phyloP scores from a whole-genome alignment of 2,888 invertebrate genomes.

The Cosmia trapezina region DNA sequence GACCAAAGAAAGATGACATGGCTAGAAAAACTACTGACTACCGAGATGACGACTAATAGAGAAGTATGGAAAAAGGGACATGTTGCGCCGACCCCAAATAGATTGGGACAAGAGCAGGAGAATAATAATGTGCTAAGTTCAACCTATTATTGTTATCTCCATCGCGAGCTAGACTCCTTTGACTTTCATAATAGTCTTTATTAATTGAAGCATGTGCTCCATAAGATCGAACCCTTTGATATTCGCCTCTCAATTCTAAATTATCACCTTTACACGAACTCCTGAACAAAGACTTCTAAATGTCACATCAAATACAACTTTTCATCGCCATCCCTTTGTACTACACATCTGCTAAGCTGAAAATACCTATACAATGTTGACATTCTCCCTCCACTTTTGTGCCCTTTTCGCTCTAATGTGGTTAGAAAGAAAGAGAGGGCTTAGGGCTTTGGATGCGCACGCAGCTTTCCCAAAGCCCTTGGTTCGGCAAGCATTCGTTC shows the following conservation, averaged over 20 bases:
- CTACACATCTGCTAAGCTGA: slow-evolving; percentile 72
- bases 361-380: slow-evolving; percentile 71
- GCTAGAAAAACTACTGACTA: too few relatives aligned
- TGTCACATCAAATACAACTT: slow-evolving; percentile 68
- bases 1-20: too few relatives aligned
- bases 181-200: too few relatives aligned
- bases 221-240: slow-evolving; percentile 20
- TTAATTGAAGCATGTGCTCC: slow-evolving; percentile 10
- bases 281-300: slow-evolving; percentile 59
- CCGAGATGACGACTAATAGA: too few relatives aligned
- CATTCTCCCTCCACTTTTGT: slow-evolving; percentile 66
- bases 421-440: slow-evolving; percentile 53
- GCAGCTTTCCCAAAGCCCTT: slow-evolving; percentile 70
- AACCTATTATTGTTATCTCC: too few relatives aligned
- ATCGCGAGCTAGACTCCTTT: too few relatives aligned
- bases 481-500: slow-evolving; percentile 36
- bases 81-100: too few relatives aligned
- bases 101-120: too few relatives aligned
- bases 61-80: too few relatives aligned
- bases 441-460: slow-evolving; percentile 71
- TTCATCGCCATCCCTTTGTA: slow-evolving; percentile 65
- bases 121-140: too few relatives aligned
- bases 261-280: slow-evolving; percentile 48
- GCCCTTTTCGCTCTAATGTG: slow-evolving; percentile 53
- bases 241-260: slow-evolving; percentile 21